Base-by-base conservation (phyloP, 2,113 vertebrate species). In the Cichladusa arquata region DNA sequence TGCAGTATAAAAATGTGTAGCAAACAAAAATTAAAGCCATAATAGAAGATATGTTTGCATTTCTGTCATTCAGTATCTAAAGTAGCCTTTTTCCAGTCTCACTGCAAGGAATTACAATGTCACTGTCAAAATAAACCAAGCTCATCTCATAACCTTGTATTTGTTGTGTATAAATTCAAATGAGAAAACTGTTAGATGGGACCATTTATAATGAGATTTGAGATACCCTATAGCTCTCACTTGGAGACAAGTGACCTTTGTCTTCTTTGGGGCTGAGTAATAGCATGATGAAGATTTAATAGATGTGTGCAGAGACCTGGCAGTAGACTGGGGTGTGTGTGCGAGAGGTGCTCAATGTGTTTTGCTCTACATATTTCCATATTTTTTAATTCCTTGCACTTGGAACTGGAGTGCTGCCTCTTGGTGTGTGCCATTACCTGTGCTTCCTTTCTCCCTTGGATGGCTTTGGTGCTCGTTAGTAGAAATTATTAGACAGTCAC, bases 91-190 rank as follows among this genome's bases (percentile, higher is more conserved):
- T 89, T 26, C 20, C 4, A 14, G 50, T 70, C 38, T 77, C 0
- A 0, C 48, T 70, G 10, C 24, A 50, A 86, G 76, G 88, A 86
- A 61, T 89, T 74, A 40, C 2, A 0, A 42, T 69, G 77, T 66
- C 65, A 36, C 54, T 83, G 57, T 90, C 82, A 86, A 86, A 93
- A 65, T 34, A 78, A 92, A 81, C 65, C 1, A 8, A 81, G 23
- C 28, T 93, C 53, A 42, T 87, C 40, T 87, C 48, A 36, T 71
- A 60, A 64, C 44, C 64, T 78, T 66, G 14, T 71, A 78, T 83
- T 95, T 97, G 92, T 97, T 97, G 79, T 96, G 60, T 81, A 26
- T 93, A 79, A 88, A 90, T 93, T 92, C 88, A 95, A 92, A 93
- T 86, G 94, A 96, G 90, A 74, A 92, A 86, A 88, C 61, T 84